Evolutionary conservation across 2,797 vertebrate species (phyloP), one percentile per base, ranked within the genome.

Genomic region (Sandelia bainsii): DNA sequence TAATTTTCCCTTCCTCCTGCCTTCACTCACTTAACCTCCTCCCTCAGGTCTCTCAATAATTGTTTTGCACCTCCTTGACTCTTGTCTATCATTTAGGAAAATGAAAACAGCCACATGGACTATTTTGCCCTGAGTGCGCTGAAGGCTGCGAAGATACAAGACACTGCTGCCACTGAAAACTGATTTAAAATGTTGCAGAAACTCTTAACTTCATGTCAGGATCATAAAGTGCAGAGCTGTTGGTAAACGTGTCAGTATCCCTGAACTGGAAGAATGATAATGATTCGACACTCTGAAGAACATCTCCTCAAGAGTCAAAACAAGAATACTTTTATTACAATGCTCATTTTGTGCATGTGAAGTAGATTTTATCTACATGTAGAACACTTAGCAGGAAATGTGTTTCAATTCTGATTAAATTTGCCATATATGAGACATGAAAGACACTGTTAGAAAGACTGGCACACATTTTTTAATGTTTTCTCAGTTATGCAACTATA

Each of bases 111-210:
- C 22, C 8, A 9, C 27, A 46, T 11, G 0, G 49, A 13, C 37
- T 53, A 13, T 25, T 20, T 32, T 67, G 48, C 14, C 25, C 22
- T 61, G 23, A n/a, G 62, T 29, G 25, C 32, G 19, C 22, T 45
- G 37, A 68, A 69, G 68, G 40, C 32, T 48, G 39, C 0, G 9
- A 6, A 62, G 58, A 82, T 79, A 62, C 69, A 75, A 77, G 23
- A 62, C 56, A 61, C 51, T 20, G 4, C n/a, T 13, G 48, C 34
- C 25, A 53, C 62, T 44, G n/a, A 64, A 14, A 53, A 54, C 19
- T 58, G 8, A 74, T 65, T 29, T 34, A 39, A 61, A 62, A 61
- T 50, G 61, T 6, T 70, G 42, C 49, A 48, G 44, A 65, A 44
- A 22, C 46, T 58, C 57, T 46, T 61, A 20, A 37, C 39, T 20